Conservation (phyloP, 1,140 invertebrate species). For the Apocrypta bakeri region DNA sequence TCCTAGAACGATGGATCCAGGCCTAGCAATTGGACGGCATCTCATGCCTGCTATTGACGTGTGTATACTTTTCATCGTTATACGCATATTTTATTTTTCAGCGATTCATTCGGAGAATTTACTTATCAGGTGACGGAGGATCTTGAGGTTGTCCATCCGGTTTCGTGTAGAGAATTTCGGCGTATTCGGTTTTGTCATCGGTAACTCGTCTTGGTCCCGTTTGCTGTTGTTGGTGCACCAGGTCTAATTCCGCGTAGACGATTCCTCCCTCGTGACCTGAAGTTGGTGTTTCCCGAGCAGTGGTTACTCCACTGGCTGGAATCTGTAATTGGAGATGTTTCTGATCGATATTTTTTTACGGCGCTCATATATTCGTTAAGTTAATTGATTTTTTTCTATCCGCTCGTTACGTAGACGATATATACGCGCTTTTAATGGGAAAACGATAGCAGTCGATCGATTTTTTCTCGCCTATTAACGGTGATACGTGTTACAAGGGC, state of each 20-base stretch:
- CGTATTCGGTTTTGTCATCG: slow-evolving; percentile 76
- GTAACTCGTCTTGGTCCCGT: slow-evolving; percentile 64
- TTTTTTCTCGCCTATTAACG: no score
- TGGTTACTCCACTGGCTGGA: slow-evolving; percentile 47
- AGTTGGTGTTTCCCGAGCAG: slow-evolving; percentile 42
- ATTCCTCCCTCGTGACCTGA: slow-evolving; percentile 68
- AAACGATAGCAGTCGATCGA: no score
- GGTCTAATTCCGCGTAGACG: slow-evolving; percentile 76
- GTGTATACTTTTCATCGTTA: no score
- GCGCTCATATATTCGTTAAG: no score
- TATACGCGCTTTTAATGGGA: no score
- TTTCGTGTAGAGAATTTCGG: slow-evolving; percentile 75
- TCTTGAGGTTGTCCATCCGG: slow-evolving; percentile 57
- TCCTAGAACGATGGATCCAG: not conserved
- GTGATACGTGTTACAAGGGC: no score
- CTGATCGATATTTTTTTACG: no score
- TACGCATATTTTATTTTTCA: no score
- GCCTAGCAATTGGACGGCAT: slow-evolving; percentile 11
- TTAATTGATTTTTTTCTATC: no score
- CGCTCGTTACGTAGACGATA: no score
- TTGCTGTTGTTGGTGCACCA: slow-evolving; percentile 67
- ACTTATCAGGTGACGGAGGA: slow-evolving; percentile 58
- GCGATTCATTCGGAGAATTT: slow-evolving; percentile 25
- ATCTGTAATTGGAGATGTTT: not conserved
- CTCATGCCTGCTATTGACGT: no score